These are phyloP conservation scores for Dallia pectoralis DNA, from an alignment of 2,797 vertebrate species.

Conservation along the genomic window DNA sequence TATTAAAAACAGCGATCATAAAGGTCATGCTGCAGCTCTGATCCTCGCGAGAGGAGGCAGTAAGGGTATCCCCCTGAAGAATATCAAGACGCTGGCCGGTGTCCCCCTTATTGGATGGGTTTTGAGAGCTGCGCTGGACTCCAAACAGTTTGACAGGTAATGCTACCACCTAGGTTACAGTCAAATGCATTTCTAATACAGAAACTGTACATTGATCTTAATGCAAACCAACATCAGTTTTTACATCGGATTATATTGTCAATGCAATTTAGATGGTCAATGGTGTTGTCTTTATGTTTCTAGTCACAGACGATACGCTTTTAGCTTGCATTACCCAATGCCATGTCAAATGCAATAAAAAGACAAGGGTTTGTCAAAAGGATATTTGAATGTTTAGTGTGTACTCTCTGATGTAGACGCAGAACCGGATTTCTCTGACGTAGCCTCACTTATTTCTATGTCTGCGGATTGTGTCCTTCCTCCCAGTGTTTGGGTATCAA, in stretches of 20 bases:
- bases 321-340: no score
- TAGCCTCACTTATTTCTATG: constrained; percentile 8
- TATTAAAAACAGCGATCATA: neutral
- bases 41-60: constrained; percentile 90
- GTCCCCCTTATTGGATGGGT: constrained; percentile 92
- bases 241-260: no score
- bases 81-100: constrained; percentile 87
- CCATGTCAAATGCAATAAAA: no score
- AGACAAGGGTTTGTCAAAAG: no score
- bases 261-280: no score
- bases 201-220: no score
- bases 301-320: no score
- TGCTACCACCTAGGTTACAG: no score
- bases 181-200: no score
- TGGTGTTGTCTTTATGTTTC: no score
- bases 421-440: neutral
- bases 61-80: constrained; percentile 92
- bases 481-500: constrained; percentile 91
- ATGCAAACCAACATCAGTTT: no score
- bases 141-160: constrained; percentile 82
- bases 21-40: constrained; percentile 75
- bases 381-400: neutral
- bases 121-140: constrained; percentile 80
- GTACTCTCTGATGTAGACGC: neutral
- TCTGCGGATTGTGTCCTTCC: neutral